phyloP scores from a whole-genome alignment of 2,888 invertebrate genomes.

The Troides oblongomaculatus region DNA sequence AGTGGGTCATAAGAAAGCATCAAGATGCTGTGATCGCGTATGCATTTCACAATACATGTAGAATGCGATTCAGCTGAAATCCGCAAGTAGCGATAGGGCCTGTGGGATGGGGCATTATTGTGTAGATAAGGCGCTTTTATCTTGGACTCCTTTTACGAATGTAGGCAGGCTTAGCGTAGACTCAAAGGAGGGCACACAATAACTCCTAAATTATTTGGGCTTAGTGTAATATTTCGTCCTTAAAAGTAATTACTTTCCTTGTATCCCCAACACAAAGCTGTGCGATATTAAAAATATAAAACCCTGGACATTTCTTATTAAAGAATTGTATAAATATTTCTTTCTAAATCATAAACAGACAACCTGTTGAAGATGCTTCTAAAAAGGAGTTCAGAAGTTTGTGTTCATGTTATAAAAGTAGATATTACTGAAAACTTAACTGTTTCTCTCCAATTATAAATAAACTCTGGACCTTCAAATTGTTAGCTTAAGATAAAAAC shows the following conservation, averaged over 20 bases:
- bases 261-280: not conserved
- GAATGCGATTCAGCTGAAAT: conserved; percentile 27
- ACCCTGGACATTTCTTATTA: not conserved
- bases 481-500: not conserved
- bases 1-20: conserved; percentile 14
- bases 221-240: conserved; percentile 20
- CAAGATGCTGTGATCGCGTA: not conserved
- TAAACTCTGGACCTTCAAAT: not conserved
- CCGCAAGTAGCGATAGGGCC: conserved; percentile 27
- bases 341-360: not conserved
- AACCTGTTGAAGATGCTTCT: not conserved
- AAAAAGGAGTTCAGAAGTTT: not conserved
- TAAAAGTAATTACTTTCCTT: conserved; percentile 16
- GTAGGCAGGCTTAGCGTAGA: conserved; percentile 19
- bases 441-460: too few relatives aligned
- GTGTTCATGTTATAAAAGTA: too few relatives aligned
- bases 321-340: not conserved
- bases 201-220: conserved; percentile 20
- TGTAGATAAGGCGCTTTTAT: conserved; percentile 30
- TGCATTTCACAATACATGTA: conserved; percentile 27
- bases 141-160: conserved; percentile 28
- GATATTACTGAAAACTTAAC: too few relatives aligned
- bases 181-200: conserved; percentile 23
- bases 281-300: not conserved
- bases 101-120: conserved; percentile 25